Percentiles rank a stretch among this genome's conserved stretches.
Conservation (phyloP, 2,797 vertebrate genomes). For the Avahi laniger region DNA sequence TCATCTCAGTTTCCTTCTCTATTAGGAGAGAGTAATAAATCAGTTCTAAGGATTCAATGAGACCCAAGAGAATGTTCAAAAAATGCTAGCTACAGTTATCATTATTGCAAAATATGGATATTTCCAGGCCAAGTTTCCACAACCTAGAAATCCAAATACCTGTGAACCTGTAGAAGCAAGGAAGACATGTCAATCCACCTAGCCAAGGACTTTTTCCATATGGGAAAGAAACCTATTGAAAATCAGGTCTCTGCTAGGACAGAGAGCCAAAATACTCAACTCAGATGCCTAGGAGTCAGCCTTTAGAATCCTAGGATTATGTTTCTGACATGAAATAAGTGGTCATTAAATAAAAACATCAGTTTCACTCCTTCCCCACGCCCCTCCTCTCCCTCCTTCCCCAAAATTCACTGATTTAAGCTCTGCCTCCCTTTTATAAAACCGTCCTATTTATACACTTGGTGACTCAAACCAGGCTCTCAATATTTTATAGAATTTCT, state of each 20-base stretch:
- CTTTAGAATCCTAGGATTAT: conserved; percentile 25
- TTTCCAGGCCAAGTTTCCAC: background rate
- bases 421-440: conserved; percentile 37
- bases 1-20: background rate
- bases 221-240: conserved; percentile 12
- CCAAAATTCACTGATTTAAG: conserved; percentile 39
- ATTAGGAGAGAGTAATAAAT: background rate
- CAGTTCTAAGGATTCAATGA: background rate
- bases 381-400: background rate
- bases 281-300: background rate
- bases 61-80: background rate
- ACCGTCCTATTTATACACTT: conserved; percentile 13
- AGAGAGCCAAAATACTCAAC: background rate
- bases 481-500: conserved; percentile 60
- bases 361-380: conserved; percentile 28
- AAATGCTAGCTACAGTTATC: background rate
- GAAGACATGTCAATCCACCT: background rate
- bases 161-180: background rate
- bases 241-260: background rate
- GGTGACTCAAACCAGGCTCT: conserved; percentile 48
- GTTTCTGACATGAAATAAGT: background rate
- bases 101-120: background rate
- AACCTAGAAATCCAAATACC: conserved; percentile 18
- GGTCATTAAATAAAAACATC: background rate
- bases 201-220: background rate